Percentiles rank a stretch among this genome's conserved stretches.
phyloP scores from a whole-genome alignment of 1,140 invertebrate species.

The Drosophila ficusphila region DNA sequence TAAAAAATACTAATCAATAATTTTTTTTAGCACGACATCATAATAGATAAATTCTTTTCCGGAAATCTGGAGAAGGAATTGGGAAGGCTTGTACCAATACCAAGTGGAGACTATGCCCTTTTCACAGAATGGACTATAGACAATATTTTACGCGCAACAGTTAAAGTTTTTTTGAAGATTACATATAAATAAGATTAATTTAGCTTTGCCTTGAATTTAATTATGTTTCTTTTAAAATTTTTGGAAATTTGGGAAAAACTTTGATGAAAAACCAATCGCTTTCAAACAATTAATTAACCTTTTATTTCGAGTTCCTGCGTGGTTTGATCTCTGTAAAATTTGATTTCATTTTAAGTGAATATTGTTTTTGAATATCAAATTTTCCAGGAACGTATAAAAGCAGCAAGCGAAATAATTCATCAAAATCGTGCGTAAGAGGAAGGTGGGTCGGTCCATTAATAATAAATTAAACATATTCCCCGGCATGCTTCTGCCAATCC shows the following conservation, averaged over 20 bases:
- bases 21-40: constrained; percentile 36
- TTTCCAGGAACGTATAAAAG: constrained; percentile 26
- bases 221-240: background rate
- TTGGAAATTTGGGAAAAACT: no score
- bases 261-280: no score
- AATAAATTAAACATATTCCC: constrained; percentile 71
- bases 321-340: background rate
- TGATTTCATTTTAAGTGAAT: constrained; percentile 1
- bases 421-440: constrained; percentile 15
- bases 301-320: background rate
- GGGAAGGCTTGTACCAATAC: constrained; percentile 1
- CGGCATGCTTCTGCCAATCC: constrained; percentile 36
- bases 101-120: constrained; percentile 35
- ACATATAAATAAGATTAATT: background rate
- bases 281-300: no score
- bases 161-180: constrained; percentile 13
- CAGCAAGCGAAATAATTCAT: constrained; percentile 52
- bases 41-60: constrained; percentile 26
- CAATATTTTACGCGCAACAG: background rate
- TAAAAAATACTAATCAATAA: background rate
- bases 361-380: no score
- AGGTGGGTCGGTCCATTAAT: constrained; percentile 55
- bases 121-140: constrained; percentile 5
- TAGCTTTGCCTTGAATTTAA: no score
- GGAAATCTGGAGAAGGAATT: constrained; percentile 22